Evolutionary conservation across 1,140 invertebrate genomes (phyloP).

Genomic region (Chlorops oryzae): DNA sequence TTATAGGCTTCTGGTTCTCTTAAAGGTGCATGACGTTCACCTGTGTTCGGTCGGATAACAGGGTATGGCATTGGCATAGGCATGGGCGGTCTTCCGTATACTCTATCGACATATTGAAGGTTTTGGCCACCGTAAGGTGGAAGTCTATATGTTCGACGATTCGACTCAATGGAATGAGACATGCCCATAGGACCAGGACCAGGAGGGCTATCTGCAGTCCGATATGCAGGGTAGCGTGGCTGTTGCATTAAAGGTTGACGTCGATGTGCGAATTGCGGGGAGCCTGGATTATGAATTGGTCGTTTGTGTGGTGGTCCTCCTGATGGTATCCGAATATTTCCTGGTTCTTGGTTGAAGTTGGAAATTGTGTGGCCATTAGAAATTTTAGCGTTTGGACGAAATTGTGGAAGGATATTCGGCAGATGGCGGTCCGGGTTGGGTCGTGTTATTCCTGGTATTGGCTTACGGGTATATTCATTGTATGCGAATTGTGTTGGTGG

Average conservation of each 20-base stretch:
- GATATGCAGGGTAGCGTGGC: constrained; percentile 35
- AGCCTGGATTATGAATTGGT: constrained; percentile 40
- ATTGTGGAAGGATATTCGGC: constrained; percentile 66
- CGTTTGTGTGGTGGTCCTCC: constrained; percentile 25
- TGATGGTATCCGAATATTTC: constrained; percentile 45
- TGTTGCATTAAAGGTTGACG: constrained; percentile 24
- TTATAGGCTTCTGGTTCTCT: constrained; percentile 22
- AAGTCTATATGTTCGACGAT: constrained; percentile 37
- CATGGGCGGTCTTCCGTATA: constrained; percentile 20
- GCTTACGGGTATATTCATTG: constrained; percentile 43
- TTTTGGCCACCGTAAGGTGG: constrained; percentile 28
- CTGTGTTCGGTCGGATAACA: constrained; percentile 11
- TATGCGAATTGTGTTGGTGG: constrained; percentile 40
- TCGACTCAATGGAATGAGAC: constrained; percentile 22
- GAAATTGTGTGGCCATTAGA: constrained; percentile 51
- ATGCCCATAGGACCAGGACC: constrained; percentile 13
- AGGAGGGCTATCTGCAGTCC: constrained; percentile 24
- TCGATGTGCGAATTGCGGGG: constrained; percentile 30
- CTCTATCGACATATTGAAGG: constrained; percentile 25
- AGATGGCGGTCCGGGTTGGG: constrained; percentile 49
- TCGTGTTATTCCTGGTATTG: constrained; percentile 45
- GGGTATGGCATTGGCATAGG: constrained; percentile 13
- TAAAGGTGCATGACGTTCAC: constrained; percentile 31
- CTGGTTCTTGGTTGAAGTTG: constrained; percentile 34
- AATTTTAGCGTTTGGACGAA: constrained; percentile 60